These are phyloP conservation scores for Oopsacas minuta DNA, from an alignment of 37 sponge, comb jelly and placozoan genomes.

Conservation along the genomic window DNA sequence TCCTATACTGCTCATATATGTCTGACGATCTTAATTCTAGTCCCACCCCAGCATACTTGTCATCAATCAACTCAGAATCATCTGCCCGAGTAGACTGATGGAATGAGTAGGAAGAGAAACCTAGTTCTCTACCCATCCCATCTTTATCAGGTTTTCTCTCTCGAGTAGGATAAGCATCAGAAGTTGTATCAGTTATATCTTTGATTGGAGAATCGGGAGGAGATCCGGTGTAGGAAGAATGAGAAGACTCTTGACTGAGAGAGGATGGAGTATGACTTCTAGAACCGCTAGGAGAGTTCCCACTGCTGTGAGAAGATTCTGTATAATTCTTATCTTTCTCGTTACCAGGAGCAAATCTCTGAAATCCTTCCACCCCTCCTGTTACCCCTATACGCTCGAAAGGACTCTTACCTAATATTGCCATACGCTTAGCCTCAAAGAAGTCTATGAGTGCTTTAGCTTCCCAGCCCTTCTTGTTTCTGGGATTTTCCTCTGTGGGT, in stretches of 20 bases:
- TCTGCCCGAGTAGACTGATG: not conserved
- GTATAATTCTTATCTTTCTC: not conserved
- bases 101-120: not conserved
- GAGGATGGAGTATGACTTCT: not conserved
- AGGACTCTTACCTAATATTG: not conserved
- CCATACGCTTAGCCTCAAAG: slow-evolving; percentile 52
- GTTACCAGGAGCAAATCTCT: not conserved
- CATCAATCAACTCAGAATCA: not conserved
- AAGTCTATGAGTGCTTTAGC: slow-evolving; percentile 62
- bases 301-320: not conserved
- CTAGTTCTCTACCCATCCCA: not conserved
- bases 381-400: not conserved
- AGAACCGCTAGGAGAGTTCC: not conserved
- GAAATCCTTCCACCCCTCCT: not conserved
- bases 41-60: not conserved
- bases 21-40: not conserved
- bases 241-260: not conserved
- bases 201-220: not conserved
- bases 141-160: not conserved
- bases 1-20: slow-evolving; percentile 64
- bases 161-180: not conserved
- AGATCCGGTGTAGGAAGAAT: not conserved
- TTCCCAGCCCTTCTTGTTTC: slow-evolving; percentile 84
- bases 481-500: slow-evolving; percentile 34
- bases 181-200: not conserved